Conservation (phyloP, 2,797 vertebrate species). For the Pantherophis alleghaniensis region DNA sequence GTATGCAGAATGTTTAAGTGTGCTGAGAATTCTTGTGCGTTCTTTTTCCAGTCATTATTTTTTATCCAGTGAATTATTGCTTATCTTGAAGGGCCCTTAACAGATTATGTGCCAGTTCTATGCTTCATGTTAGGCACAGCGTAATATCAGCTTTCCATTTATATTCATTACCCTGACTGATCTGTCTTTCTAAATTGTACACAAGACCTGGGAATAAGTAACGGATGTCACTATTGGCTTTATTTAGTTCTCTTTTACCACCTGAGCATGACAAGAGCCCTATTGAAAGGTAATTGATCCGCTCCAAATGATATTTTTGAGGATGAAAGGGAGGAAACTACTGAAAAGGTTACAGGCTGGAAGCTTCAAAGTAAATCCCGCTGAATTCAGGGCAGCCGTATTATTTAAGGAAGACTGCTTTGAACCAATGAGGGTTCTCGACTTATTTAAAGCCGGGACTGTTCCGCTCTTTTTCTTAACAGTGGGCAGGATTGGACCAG, state of each 20-base stretch:
- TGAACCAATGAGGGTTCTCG: not conserved
- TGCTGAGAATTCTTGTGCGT: not conserved
- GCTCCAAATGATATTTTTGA: not conserved
- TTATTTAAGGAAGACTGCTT: not conserved
- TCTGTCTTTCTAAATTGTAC: not conserved
- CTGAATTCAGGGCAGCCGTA: not conserved
- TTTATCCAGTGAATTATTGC: not conserved
- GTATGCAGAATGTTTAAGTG: not conserved
- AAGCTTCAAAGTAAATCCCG: not conserved
- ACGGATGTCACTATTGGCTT: not conserved
- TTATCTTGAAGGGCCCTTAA: not conserved
- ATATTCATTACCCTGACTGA: not conserved
- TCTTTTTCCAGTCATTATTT: not conserved
- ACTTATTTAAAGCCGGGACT: not conserved
- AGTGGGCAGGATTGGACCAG: not conserved
- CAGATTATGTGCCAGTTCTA: not conserved
- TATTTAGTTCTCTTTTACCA: not conserved
- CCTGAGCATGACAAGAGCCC: not conserved
- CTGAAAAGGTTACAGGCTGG: not conserved
- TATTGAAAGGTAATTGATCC: not conserved
- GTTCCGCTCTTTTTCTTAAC: not conserved
- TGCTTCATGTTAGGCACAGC: not conserved
- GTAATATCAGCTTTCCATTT: not conserved
- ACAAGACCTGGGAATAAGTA: not conserved
- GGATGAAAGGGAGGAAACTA: not conserved